Percentiles rank a stretch among this genome's conserved stretches.
These are phyloP conservation scores for Cladopsammia gracilis DNA, from an alignment of 64 coral and sea anemone genomes.

Conservation along the genomic window DNA sequence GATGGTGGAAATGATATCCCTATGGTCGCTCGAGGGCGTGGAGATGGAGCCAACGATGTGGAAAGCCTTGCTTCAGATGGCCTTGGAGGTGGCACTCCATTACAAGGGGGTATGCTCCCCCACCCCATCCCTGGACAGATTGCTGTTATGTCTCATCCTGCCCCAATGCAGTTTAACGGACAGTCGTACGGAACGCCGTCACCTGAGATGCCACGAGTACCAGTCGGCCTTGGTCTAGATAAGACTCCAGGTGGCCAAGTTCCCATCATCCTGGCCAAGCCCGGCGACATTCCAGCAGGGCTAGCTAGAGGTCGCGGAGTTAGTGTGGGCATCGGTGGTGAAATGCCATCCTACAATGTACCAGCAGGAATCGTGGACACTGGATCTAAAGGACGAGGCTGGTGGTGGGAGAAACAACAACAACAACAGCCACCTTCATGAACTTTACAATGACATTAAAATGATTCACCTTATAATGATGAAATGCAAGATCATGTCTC, in stretches of 20 bases:
- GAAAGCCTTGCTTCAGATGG: constrained; percentile 52
- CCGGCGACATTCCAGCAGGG: constrained; percentile 63
- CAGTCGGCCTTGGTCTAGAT: constrained; percentile 4
- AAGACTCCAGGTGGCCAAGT: constrained; percentile 28
- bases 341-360: constrained; percentile 30
- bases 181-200: constrained; percentile 10
- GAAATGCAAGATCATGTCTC: background rate
- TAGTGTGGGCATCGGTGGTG: constrained; percentile 18
- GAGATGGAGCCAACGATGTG: constrained; percentile 72
- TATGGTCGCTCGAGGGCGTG: constrained; percentile 47
- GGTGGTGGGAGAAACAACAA: constrained; percentile 91
- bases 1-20: constrained; percentile 83
- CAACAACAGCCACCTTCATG: constrained; percentile 49
- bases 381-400: constrained; percentile 63
- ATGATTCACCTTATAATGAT: background rate
- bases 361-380: constrained; percentile 58
- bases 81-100: background rate
- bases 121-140: constrained; percentile 36
- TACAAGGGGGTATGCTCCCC: background rate
- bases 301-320: constrained; percentile 82
- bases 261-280: constrained; percentile 78
- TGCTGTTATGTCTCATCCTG: constrained; percentile 1
- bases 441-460: background rate
- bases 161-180: constrained; percentile 26
- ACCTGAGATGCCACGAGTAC: constrained; percentile 21